Evolutionary conservation across 2,113 vertebrate genomes (phyloP), one percentile per base, ranked within the genome.

Genomic region (Grammomys dolichurus): DNA sequence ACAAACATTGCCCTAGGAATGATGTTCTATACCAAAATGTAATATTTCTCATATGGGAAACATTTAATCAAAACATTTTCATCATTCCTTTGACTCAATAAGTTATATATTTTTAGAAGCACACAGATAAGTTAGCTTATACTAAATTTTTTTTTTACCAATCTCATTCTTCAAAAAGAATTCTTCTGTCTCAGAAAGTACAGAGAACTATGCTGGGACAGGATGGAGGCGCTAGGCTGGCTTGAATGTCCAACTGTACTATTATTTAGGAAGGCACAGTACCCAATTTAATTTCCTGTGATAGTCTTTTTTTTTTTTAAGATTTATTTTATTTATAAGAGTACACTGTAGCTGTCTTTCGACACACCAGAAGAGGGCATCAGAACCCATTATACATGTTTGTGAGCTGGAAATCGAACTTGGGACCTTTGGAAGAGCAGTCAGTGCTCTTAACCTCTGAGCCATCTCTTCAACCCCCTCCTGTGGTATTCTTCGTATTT

Each of bases 41-140:
- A 93, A 3, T 19, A 33, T 72, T 76, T 91, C 77, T 93, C 89
- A 97, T 6, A 91, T 65, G 54, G 87, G 93, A 97, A 95, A 76
- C 13, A 82, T 78, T 77, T 75, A 89, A 87, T 67, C 28, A 48
- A 87, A 46, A 76, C n/a, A 86, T 48, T 94, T 95, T 82, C 31
- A 84, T 82, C 58, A 82, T 80, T 76, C 58, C 43, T 90, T 76
- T 89, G 78, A 94, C 58, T 96, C 3, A 94, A 67, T 33, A 82
- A 93, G 72, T 13, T 94, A n/a, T 19, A 80, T 69, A 60, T 36
- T 65, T 48, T 78, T 72, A 73, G 86, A 78, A 72, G 60, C 12
- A 82, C 4, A 43, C 0, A 91, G 0, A 75, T 2, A 92, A 4
- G 43, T 65, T 84, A 88, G 36, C 17, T 91, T 43, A 75, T 24